Percentiles rank a stretch among this genome's conserved stretches.
These are phyloP conservation scores for Hybognathus amarus DNA, from an alignment of 2,797 vertebrate species.

Conservation along the genomic window DNA sequence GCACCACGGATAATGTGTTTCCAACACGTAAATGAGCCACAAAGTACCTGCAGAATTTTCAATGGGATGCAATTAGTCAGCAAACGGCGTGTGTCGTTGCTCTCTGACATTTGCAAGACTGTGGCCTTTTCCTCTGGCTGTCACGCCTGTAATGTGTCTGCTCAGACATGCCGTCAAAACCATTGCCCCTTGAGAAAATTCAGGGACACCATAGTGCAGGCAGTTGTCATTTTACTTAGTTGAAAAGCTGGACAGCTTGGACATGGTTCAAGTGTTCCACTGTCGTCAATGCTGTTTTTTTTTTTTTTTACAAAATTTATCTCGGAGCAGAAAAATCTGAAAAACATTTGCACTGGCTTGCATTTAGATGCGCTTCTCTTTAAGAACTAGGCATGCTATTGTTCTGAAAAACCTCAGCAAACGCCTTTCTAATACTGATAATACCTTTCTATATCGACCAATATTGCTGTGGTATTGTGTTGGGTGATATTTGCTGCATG, in stretches of 20 bases:
- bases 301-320: background rate
- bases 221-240: slow-evolving; percentile 51
- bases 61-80: slow-evolving; percentile 48
- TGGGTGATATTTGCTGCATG: slow-evolving; percentile 24
- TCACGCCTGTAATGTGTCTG: slow-evolving; percentile 44
- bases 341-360: slow-evolving; percentile 2
- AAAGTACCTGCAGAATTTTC: slow-evolving; percentile 47
- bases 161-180: slow-evolving; percentile 49
- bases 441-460: slow-evolving; percentile 23
- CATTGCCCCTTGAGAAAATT: slow-evolving; percentile 40
- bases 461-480: slow-evolving; percentile 16
- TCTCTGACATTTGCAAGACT: slow-evolving; percentile 46
- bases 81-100: slow-evolving; percentile 41
- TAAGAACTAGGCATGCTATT: background rate
- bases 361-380: background rate
- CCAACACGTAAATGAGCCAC: slow-evolving; percentile 52
- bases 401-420: background rate
- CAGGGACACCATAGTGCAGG: slow-evolving; percentile 46
- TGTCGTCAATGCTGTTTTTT: slow-evolving; percentile 31
- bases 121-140: slow-evolving; percentile 53
- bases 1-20: slow-evolving; percentile 37
- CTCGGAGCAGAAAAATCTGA: slow-evolving; percentile 3
- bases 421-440: slow-evolving; percentile 12
- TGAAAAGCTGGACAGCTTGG: slow-evolving; percentile 51
- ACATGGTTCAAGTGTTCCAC: slow-evolving; percentile 46